Evolutionary conservation across 2,888 invertebrate genomes (phyloP), one percentile per base, ranked within the genome.

Genomic region (Hirtodrosophila cameraria): DNA sequence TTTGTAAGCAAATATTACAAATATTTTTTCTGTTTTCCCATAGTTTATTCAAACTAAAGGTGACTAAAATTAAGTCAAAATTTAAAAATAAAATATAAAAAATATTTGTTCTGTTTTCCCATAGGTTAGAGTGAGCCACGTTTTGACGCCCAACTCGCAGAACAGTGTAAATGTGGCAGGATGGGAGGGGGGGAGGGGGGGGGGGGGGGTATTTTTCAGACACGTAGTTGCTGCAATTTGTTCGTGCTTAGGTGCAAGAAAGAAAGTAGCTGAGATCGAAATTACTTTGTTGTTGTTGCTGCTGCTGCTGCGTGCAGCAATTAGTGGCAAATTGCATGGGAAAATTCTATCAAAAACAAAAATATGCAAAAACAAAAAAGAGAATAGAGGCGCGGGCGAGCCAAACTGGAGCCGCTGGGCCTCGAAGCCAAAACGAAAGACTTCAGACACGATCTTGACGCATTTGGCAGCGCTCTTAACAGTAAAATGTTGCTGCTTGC

Each of bases 291-390:
- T 43, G 16, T 36, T 28, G 43, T 42, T 55, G 28, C 46, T 39
- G 59, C 31, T 31, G 66, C 48, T 49, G 60, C 75, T 85, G 86
- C 81, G 80, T 82, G 83, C 83, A 72, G 76, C 82, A 82, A 82
- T 85, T 85, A 82, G 82, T 70, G 69, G 73, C 57, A 85, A 85
- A 81, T 81, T 81, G 83, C 81, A 76, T 81, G 81, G 81, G 81
- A 81, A 80, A 79, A 79, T 72, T 85, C 74, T 72, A 69, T 70
- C 45, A 60, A 70, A 75, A 74, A 67, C 45, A 60, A 70, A 75
- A 74, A 67, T 74, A 80, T 81, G 80, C 80, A 81, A 59, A 73
- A 53, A 41, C 23, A 18, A 12, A 42, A 7, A 28, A 2, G 27
- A 11, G 9, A 16, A 27, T 8, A n/a, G 25, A 27, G 35, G 64